Percentiles rank a stretch among this genome's conserved stretches.
Evolutionary conservation across 2,888 invertebrate species (phyloP).

Genomic region (Apeira syringaria): DNA sequence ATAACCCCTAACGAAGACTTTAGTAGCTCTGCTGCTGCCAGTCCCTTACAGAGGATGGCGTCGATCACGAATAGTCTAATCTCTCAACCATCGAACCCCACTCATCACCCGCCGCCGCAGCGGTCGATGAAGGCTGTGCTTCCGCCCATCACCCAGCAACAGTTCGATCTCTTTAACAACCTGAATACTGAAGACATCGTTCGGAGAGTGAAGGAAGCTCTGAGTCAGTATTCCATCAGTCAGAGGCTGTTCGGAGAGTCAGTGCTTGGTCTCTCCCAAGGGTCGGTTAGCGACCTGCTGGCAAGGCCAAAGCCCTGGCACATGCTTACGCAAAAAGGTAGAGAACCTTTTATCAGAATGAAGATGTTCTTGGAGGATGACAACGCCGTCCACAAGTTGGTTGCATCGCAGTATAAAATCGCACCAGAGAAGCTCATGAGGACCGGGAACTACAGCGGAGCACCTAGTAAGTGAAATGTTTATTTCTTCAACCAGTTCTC

Average conservation of each 20-base stretch:
- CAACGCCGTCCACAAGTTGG: constrained; percentile 96
- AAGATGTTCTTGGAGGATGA: constrained; percentile 98
- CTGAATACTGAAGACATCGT: constrained; percentile 99
- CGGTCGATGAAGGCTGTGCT: constrained; percentile 97
- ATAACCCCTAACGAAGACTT: constrained; percentile 93
- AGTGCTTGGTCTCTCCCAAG: constrained; percentile 97
- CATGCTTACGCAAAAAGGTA: constrained; percentile 98
- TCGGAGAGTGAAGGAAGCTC: constrained; percentile 96
- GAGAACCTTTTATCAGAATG: constrained; percentile 99
- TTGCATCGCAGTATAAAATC: constrained; percentile 98
- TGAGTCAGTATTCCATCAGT: constrained; percentile 98
- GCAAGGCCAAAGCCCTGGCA: constrained; percentile 99
- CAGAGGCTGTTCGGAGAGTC: constrained; percentile 99
- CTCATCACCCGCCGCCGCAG: constrained; percentile 92
- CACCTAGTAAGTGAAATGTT: constrained; percentile 87
- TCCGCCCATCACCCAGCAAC: constrained; percentile 99
- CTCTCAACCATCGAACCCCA: constrained; percentile 93
- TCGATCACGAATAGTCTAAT: constrained; percentile 98
- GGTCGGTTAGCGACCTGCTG: constrained; percentile 98
- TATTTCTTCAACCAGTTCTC: background rate
- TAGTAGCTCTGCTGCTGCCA: constrained; percentile 91
- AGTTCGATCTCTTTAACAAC: constrained; percentile 98
- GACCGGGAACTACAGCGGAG: constrained; percentile 95
- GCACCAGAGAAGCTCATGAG: constrained; percentile 99
- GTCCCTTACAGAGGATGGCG: constrained; percentile 98